Conservation (phyloP, 2,888 invertebrate genomes). For the Macaria notata region DNA sequence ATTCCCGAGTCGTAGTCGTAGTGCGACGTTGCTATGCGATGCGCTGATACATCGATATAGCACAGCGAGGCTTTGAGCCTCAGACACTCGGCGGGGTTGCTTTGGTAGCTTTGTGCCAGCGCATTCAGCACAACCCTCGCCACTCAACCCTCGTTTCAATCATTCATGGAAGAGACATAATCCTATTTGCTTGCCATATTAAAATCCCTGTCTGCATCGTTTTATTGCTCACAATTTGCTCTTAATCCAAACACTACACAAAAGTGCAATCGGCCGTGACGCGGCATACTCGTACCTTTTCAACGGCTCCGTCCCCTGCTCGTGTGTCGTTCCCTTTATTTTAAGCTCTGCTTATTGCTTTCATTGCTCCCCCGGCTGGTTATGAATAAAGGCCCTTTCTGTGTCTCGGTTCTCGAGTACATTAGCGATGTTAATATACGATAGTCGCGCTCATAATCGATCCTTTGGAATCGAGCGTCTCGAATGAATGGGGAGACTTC, state of each 20-base stretch:
- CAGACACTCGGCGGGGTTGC: conserved; percentile 10
- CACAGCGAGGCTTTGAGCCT: conserved; percentile 21
- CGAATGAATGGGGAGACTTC: conserved; percentile 39
- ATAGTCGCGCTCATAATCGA: conserved; percentile 67
- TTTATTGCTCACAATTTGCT: conserved; percentile 33
- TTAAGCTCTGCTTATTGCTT: conserved; percentile 49
- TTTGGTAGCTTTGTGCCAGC: conserved; percentile 3
- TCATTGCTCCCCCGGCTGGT: conserved; percentile 51
- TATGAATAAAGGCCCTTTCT: conserved; percentile 60
- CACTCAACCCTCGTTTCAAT: conserved; percentile 18
- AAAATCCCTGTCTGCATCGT: conserved; percentile 27
- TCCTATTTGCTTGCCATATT: conserved; percentile 30
- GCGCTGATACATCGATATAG: conserved; percentile 69
- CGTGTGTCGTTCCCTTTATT: conserved; percentile 49
- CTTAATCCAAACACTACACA: conserved; percentile 35
- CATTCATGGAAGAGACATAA: conserved; percentile 25
- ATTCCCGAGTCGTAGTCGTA: conserved; percentile 49
- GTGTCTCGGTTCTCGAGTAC: conserved; percentile 57
- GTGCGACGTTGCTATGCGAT: conserved; percentile 64
- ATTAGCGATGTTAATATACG: conserved; percentile 73
- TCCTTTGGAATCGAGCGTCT: conserved; percentile 54
- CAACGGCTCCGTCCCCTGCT: conserved; percentile 28
- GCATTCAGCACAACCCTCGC: conserved; percentile 7
- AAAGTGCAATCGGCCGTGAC: conserved; percentile 35
- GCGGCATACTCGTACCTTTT: conserved; percentile 32